Evolutionary conservation across 2,797 vertebrate genomes (phyloP), one percentile per base, ranked within the genome.

Genomic region (Eospalax fontanierii): DNA sequence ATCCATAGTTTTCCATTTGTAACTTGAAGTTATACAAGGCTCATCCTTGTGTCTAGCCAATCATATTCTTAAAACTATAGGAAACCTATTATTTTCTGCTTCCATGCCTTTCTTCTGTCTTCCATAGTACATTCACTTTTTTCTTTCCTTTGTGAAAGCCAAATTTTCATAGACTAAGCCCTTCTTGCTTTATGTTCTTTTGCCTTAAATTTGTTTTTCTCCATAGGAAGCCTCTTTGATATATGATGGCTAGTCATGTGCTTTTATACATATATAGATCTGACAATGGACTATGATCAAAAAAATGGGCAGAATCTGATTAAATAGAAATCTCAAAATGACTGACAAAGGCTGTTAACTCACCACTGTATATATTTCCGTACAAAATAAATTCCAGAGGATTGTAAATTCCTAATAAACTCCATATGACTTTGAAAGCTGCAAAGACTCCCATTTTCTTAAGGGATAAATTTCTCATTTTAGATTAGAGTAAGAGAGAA

Each of bases 291-390:
- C 10, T 15, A n/a, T 91, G 7, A 46, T 92, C 83, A 54, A 5
- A 93, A 71, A 95, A 96, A 74, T 24, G 59, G 15, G 70, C 82
- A 95, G 85, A 91, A 46, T 94, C 63, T 8, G 88, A 93, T 4
- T 4, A 97, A 95, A 63, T 12, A 80, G 75, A 96, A 95, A 93
- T 54, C 87, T 95, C 46, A 43, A 76, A 92, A 96, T 81, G 76
- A 94, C 24, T 90, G 96, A 38, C 38, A 15, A 95, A 86, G n/a
- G 38, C 93, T 94, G 92, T 82, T 90, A 71, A 50, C 70, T 90
- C 75, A 93, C 28, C 38, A 71, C 30, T 33, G 14, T 86, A 82
- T n/a, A 95, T 16, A 86, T 91, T 93, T 94, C 91, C 14, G 43
- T 24, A 68, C 33, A 93, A 96, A 61, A 68, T 38, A 43, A 40